phyloP scores from a whole-genome alignment of 1,140 invertebrate species.

The Drosophila carrolli region DNA sequence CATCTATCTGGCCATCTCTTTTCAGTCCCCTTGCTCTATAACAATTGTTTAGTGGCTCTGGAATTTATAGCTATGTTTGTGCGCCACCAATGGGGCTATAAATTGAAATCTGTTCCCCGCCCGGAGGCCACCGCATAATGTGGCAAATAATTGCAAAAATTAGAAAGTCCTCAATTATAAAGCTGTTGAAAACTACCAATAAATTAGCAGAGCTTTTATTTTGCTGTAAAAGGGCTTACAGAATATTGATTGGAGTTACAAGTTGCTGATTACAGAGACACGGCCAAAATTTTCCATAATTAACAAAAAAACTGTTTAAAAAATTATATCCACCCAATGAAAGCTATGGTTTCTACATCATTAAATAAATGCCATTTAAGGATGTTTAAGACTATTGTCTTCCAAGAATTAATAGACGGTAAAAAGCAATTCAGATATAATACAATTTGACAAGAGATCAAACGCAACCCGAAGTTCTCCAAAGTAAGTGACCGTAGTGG shows the following conservation, averaged over 20 bases:
- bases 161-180: conserved; percentile 7
- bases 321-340: too few relatives aligned
- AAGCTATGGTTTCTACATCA: too few relatives aligned
- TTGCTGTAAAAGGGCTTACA: too few relatives aligned
- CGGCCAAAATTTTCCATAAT: too few relatives aligned
- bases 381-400: too few relatives aligned
- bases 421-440: too few relatives aligned
- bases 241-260: too few relatives aligned
- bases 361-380: too few relatives aligned
- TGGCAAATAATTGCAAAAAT: conserved; percentile 67
- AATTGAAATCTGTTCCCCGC: conserved; percentile 58
- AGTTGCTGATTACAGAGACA: too few relatives aligned
- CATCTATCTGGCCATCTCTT: conserved; percentile 30
- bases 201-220: conserved; percentile 28
- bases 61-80: conserved; percentile 77
- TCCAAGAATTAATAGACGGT: too few relatives aligned
- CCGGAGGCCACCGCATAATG: conserved; percentile 11
- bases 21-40: conserved; percentile 15
- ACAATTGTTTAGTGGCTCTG: conserved; percentile 67
- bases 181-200: conserved; percentile 31
- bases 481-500: background rate
- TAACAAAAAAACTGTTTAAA: too few relatives aligned
- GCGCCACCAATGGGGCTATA: conserved; percentile 59
- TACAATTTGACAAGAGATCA: background rate
- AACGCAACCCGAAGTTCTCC: background rate